These are phyloP conservation scores for Seriola dumerili DNA, from an alignment of 2,113 vertebrate genomes.

Conservation along the genomic window DNA sequence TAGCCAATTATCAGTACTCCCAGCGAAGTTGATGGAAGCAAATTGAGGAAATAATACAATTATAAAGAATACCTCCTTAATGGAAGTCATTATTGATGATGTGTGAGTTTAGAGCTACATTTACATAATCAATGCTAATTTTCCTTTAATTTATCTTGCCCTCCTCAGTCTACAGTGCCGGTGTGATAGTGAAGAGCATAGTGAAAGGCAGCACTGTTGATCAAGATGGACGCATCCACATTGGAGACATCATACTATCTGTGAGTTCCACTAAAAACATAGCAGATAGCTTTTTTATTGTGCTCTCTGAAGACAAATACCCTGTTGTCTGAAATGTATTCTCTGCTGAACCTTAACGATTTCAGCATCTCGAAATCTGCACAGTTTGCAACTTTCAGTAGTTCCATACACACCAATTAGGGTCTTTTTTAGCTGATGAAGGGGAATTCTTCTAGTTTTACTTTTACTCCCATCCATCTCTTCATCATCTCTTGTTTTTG, in stretches of 20 bases:
- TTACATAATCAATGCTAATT: neutral
- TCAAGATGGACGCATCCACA: constrained; percentile 90
- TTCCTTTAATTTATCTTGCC: neutral
- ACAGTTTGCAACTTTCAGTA: constrained; percentile 33
- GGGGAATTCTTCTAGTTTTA: constrained; percentile 29
- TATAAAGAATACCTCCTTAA: neutral
- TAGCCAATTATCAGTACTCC: neutral
- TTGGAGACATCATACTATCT: constrained; percentile 93
- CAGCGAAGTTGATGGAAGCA: neutral
- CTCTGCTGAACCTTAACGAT: constrained; percentile 42
- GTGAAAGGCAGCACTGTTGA: constrained; percentile 93
- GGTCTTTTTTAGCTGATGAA: constrained; percentile 62
- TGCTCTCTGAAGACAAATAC: constrained; percentile 33
- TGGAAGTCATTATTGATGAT: neutral
- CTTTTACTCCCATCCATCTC: constrained; percentile 9
- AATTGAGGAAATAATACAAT: neutral
- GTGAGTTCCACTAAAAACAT: constrained; percentile 83
- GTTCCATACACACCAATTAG: constrained; percentile 34
- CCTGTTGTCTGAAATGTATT: constrained; percentile 17
- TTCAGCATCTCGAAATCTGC: constrained; percentile 43
- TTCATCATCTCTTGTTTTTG: constrained; percentile 19
- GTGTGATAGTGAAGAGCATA: constrained; percentile 95
- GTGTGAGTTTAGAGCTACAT: neutral
- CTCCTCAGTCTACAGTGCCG: constrained; percentile 89
- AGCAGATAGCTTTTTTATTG: constrained; percentile 35